Evolutionary conservation across 2,113 vertebrate genomes (phyloP), one percentile per base, ranked within the genome.

Genomic region (Xyrauchen texanus): DNA sequence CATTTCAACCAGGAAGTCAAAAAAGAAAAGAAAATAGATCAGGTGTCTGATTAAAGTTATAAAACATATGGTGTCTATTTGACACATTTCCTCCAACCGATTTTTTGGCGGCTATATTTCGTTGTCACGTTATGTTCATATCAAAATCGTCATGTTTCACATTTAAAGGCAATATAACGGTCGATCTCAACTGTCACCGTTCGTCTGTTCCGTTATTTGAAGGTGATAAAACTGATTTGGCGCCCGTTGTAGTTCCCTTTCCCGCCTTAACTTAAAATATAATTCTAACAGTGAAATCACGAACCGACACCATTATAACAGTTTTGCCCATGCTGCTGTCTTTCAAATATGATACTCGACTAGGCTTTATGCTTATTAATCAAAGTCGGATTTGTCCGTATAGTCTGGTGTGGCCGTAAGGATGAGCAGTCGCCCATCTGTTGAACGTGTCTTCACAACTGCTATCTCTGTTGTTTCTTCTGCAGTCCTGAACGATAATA

Each of bases 341-440:
- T 64, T 52, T 53, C 2, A 71, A 61, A 61, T 61, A 52, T 21
- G 68, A 64, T 62, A 67, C 57, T 16, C 13, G 5, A 1, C 61
- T 21, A 47, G 49, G 13, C 51, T 42, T 81, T 73, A 16, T 62
- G 58, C 45, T 62, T 12, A 74, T 63, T 51, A 74, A 63, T 63
- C 58, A 74, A 63, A 74, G 64, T 16, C 5, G 49, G 42, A 51
- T 62, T 78, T 78, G 16, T 66, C 75, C 42, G 15, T 34, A 34
- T 34, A 34, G 21, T 34, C 21, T 34, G 21, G 21, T 34, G 21
- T 34, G 21, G 21, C 21, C 21, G 21, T 3, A 34, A 1, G 15
- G 21, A 66, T 68, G 68, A 77, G 52, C 66, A 58, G 61, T 78
- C 68, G 75, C 80, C 89, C 90, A 92, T 92, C 92, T 93, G 91